Base-by-base conservation (phyloP, 2,113 vertebrate species). In the Labeo rohita region DNA sequence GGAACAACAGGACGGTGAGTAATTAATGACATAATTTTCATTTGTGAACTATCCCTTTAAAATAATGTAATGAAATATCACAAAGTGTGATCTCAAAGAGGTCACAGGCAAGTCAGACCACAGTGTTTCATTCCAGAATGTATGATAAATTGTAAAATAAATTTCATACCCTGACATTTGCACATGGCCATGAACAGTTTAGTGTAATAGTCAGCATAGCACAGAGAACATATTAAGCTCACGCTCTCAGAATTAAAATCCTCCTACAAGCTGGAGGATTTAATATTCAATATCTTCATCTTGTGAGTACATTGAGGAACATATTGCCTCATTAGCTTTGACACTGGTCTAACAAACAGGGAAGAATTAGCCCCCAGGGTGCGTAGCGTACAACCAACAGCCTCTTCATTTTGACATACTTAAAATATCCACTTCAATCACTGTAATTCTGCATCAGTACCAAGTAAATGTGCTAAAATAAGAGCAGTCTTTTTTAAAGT, bases 311-410 rank as follows among this genome's bases (percentile, higher is more conserved):
- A 23, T 21, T 15, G 36, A 61, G 76, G 23, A 85, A 43, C 61
- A 79, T 56, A 47, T 70, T 56, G 45, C 28, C 75, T 86, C 76
- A 66, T 86, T 80, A 59, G 49, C 77, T 80, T 45, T 70, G 8
- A 68, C 65, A 45, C 65, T 73, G n/a, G 5, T 36, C 54, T 54
- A 72, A 45, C 49, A 86, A 85, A 85, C 49, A 34, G 59, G 21
- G 63, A 49, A 36, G 23, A 68, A 82, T 49, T 50, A 52, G 13
- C 45, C 63, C 28, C 47, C 13, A 21, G 80, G 45, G 63, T 70
- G 45, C 47, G 2, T 16, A 39, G 63, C 63, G 8, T 70, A 52
- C 18, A 21, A 68, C 23, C 47, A 45, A 68, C n/a, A 82, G 18
- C 63, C 13, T 6, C 23, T 82, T 66, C 23, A 49, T 81, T 16